phyloP scores from a whole-genome alignment of 92 coral and sea anemone species.

The Meandrina meandrites region DNA sequence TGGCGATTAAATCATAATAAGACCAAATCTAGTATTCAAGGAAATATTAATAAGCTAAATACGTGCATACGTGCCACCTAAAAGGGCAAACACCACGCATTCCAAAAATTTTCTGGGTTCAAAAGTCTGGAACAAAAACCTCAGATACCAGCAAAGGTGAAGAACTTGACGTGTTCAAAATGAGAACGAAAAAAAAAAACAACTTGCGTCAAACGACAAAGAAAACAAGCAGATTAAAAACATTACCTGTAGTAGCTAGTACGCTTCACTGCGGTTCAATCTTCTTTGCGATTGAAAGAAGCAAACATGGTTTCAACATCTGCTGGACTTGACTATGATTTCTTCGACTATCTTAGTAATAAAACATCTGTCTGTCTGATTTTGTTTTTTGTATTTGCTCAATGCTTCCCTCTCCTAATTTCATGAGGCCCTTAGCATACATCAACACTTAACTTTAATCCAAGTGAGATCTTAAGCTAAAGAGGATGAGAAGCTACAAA shows the following conservation, averaged over 20 bases:
- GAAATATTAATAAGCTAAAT: neutral
- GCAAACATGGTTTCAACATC: neutral
- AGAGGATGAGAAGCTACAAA: neutral
- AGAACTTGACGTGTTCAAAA: neutral
- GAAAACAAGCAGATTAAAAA: neutral
- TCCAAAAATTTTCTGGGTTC: neutral
- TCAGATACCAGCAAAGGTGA: neutral
- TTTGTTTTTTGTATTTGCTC: neutral
- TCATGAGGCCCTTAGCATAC: neutral
- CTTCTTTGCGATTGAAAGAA: neutral
- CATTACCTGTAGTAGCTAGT: neutral
- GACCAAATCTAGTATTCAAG: neutral
- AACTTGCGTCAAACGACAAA: neutral
- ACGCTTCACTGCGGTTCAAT: neutral
- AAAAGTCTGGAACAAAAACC: neutral
- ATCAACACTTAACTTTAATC: neutral
- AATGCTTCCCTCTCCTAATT: neutral
- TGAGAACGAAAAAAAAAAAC: too few relatives aligned
- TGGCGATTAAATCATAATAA: neutral
- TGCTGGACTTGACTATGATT: neutral
- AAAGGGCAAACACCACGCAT: constrained; percentile 3
- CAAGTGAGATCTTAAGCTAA: neutral
- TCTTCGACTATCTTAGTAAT: neutral
- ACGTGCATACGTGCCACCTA: neutral
- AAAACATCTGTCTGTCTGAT: neutral